phyloP scores from a whole-genome alignment of 92 coral and sea anemone species.

The Virgularia gustaviana region DNA sequence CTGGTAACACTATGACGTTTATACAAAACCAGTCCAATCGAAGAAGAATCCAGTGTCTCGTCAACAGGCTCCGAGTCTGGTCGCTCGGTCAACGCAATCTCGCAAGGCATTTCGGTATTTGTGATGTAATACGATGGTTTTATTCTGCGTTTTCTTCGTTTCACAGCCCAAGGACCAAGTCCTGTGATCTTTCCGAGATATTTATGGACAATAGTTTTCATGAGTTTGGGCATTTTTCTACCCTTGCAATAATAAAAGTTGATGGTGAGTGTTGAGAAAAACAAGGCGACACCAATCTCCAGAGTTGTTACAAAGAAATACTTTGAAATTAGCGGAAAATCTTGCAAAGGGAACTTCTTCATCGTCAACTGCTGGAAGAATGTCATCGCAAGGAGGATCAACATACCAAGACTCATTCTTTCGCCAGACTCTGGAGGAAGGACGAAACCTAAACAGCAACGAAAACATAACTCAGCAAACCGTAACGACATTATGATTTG shows the following conservation, averaged over 20 bases:
- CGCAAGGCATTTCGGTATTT: neutral
- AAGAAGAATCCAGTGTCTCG: neutral
- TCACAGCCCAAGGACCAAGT: neutral
- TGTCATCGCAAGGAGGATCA: constrained; percentile 93
- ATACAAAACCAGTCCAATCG: constrained; percentile 4
- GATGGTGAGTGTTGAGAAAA: constrained; percentile 73
- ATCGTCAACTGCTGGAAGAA: constrained; percentile 81
- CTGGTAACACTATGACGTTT: neutral
- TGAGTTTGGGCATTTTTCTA: constrained; percentile 68
- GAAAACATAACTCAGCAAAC: too few species aligned
- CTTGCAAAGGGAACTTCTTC: constrained; percentile 85
- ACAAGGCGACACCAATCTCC: constrained; percentile 74
- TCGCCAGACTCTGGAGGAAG: constrained; percentile 96
- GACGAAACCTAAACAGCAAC: constrained; percentile 52
- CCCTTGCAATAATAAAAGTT: constrained; percentile 83
- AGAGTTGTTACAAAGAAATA: constrained; percentile 86
- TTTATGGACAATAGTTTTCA: constrained; percentile 19
- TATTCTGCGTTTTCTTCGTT: neutral
- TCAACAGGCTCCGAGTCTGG: neutral
- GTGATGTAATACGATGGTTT: neutral
- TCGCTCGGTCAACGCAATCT: constrained; percentile 3
- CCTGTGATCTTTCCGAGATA: constrained; percentile 8
- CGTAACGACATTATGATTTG: too few species aligned
- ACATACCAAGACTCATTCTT: constrained; percentile 88
- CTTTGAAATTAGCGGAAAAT: constrained; percentile 89